Percentiles rank a stretch among this genome's conserved stretches.
Evolutionary conservation across 1,140 invertebrate genomes (phyloP).

Genomic region (Drosophila pectinifera): DNA sequence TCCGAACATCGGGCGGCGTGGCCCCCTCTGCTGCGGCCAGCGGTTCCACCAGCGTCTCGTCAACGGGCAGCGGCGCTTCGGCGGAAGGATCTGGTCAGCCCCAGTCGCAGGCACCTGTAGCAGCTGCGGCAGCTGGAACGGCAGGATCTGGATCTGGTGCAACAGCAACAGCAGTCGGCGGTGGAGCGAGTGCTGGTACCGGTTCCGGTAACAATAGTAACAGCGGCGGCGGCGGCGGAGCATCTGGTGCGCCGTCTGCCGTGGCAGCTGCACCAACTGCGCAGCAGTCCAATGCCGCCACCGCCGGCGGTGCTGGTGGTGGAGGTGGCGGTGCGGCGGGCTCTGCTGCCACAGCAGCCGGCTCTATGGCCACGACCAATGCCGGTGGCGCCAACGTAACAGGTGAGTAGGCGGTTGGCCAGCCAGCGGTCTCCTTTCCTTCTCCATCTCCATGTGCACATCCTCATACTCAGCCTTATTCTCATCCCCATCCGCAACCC

Average conservation of each 20-base stretch:
- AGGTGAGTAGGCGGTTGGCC: constrained; percentile 69
- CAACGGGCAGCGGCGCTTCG: constrained; percentile 59
- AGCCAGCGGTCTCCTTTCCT: constrained; percentile 1
- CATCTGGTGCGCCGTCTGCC: constrained; percentile 50
- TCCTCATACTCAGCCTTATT: neutral
- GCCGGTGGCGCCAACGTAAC: constrained; percentile 71
- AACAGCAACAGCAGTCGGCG: constrained; percentile 30
- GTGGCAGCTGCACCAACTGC: constrained; percentile 42
- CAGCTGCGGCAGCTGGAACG: constrained; percentile 37
- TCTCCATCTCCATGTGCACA: too few relatives aligned
- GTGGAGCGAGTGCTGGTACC: constrained; percentile 22
- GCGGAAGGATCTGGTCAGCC: constrained; percentile 60
- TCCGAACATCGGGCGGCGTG: constrained; percentile 50
- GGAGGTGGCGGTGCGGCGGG: constrained; percentile 59
- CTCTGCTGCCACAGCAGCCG: constrained; percentile 60
- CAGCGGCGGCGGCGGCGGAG: constrained; percentile 32
- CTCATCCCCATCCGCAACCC: neutral
- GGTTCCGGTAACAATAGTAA: constrained; percentile 44
- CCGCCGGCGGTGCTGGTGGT: constrained; percentile 33
- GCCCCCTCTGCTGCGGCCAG: constrained; percentile 44
- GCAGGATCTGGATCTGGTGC: constrained; percentile 43
- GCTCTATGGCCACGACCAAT: constrained; percentile 61
- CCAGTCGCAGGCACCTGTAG: constrained; percentile 25
- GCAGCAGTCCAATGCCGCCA: constrained; percentile 57
- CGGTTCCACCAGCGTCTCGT: constrained; percentile 69